Evolutionary conservation across 2,888 invertebrate genomes (phyloP).

Genomic region (Oscheius myriophilus): DNA sequence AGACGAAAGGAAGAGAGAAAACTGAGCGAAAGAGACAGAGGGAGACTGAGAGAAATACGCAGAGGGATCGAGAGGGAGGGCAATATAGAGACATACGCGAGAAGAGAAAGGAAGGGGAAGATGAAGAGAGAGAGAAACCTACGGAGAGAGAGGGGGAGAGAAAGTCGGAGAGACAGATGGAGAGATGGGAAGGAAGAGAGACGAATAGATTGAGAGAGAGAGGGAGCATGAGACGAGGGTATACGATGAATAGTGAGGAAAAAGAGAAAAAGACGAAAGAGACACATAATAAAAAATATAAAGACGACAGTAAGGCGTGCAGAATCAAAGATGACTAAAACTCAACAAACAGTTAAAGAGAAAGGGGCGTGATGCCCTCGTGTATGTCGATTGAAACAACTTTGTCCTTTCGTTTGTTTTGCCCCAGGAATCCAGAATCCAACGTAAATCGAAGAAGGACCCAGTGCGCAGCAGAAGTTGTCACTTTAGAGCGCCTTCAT

Average conservation of each 20-base stretch:
- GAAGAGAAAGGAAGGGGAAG: slow-evolving; percentile 1
- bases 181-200: slow-evolving; percentile 12
- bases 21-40: background rate
- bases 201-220: slow-evolving; percentile 1
- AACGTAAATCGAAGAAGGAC: too few species aligned
- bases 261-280: too few species aligned
- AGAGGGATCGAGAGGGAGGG: background rate
- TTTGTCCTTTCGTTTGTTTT: too few species aligned
- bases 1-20: slow-evolving; percentile 12
- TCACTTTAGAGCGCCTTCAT: too few species aligned
- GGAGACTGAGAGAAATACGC: slow-evolving; percentile 2
- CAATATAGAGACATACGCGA: too few species aligned
- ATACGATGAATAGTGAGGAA: too few species aligned
- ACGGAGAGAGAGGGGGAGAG: background rate
- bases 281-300: too few species aligned
- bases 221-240: too few species aligned
- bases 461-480: too few species aligned
- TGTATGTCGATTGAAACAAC: too few species aligned
- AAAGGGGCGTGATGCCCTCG: too few species aligned
- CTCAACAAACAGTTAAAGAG: background rate
- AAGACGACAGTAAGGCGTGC: background rate
- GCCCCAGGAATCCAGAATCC: too few species aligned
- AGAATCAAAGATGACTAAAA: background rate
- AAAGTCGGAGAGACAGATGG: background rate
- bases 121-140: background rate